Evolutionary conservation across 2,797 vertebrate genomes (phyloP).

Genomic region (Macrochelys suwanniensis): DNA sequence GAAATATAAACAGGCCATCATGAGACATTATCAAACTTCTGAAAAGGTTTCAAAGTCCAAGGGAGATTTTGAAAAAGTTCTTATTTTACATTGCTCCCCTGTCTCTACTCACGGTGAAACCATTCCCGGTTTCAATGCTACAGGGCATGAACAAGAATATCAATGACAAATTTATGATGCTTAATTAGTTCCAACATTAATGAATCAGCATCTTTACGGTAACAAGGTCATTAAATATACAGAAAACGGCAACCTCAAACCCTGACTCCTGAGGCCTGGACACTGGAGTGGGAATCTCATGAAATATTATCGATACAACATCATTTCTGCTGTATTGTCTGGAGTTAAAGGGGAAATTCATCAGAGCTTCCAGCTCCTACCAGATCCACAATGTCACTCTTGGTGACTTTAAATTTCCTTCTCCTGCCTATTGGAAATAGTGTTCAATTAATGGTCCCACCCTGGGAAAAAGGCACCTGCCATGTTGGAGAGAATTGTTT

Average conservation of each 20-base stretch:
- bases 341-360: constrained; percentile 10
- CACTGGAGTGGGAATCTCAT: not conserved
- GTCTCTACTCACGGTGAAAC: not conserved
- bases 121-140: not conserved
- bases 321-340: not conserved
- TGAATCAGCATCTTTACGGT: constrained; percentile 34
- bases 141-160: not conserved
- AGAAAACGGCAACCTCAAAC: not conserved
- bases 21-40: not conserved
- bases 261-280: not conserved
- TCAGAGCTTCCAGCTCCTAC: not conserved
- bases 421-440: constrained; percentile 5
- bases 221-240: not conserved
- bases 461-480: not conserved
- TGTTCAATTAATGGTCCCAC: not conserved
- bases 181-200: constrained; percentile 26
- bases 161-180: constrained; percentile 7
- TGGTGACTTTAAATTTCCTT: constrained; percentile 8
- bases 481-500: no score
- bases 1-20: not conserved
- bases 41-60: not conserved
- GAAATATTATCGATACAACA: constrained; percentile 16
- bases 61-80: not conserved
- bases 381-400: not conserved
- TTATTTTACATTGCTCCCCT: not conserved